phyloP scores from a whole-genome alignment of 1,140 invertebrate genomes.

The Drosophila santomea region DNA sequence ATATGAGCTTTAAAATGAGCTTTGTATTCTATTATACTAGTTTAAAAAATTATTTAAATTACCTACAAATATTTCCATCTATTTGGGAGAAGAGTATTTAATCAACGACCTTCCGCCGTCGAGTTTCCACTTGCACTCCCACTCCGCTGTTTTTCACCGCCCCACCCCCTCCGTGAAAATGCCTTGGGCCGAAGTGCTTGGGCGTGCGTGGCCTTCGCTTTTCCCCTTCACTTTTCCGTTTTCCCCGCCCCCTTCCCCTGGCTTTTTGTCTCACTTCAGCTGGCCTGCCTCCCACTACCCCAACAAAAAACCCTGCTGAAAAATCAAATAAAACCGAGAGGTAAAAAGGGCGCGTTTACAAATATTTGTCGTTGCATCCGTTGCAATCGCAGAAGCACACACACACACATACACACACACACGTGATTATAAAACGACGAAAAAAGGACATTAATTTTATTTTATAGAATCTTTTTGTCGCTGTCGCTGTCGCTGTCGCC shows the following conservation, averaged over 20 bases:
- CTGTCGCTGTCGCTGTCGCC: constrained; percentile 27
- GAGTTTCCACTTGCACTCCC: not conserved
- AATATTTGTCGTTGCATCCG: constrained; percentile 67
- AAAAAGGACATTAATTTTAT: constrained; percentile 63
- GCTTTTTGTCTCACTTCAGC: constrained; percentile 33
- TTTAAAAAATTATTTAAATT: too few relatives aligned
- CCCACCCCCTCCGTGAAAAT: constrained; percentile 1
- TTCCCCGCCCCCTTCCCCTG: not conserved
- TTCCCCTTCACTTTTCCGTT: not conserved
- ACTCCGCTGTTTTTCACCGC: not conserved
- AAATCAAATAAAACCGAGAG: constrained; percentile 15
- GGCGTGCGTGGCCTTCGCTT: constrained; percentile 36
- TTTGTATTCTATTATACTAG: too few relatives aligned
- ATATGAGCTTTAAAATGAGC: too few relatives aligned
- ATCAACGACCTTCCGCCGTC: not conserved
- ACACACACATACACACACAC: too few relatives aligned
- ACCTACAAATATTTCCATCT: too few relatives aligned
- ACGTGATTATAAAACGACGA: constrained; percentile 8
- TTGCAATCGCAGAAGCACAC: constrained; percentile 16
- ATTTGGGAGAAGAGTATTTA: not conserved
- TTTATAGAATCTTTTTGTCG: constrained; percentile 35
- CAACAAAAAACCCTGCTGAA: constrained; percentile 1
- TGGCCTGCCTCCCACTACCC: constrained; percentile 7
- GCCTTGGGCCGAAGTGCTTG: constrained; percentile 17
- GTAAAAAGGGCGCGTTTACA: constrained; percentile 67